Percentiles rank a stretch among this genome's conserved stretches.
phyloP scores from a whole-genome alignment of 2,888 invertebrate species.

The Parapristionchus giblindavisi region DNA sequence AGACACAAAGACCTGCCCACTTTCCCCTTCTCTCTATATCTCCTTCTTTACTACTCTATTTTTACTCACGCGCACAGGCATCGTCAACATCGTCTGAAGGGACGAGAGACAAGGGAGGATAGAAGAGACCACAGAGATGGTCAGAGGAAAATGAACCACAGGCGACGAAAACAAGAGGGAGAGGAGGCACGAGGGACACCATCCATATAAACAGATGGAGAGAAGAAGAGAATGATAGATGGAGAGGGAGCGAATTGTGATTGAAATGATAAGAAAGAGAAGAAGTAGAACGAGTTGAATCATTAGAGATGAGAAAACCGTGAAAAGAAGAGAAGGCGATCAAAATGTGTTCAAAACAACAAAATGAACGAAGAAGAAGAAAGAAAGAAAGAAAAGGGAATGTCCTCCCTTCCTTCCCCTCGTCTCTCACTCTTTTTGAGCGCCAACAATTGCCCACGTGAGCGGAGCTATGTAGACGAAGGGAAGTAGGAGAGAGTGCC shows the following conservation, averaged over 20 bases:
- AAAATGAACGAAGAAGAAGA: neutral
- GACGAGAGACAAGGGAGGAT: too few species aligned
- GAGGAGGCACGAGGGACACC: neutral
- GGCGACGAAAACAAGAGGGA: slow-evolving; percentile 10
- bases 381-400: neutral
- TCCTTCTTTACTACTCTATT: too few species aligned
- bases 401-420: slow-evolving; percentile 12
- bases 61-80: slow-evolving; percentile 19
- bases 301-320: neutral
- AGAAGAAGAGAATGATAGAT: neutral
- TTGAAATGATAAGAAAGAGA: neutral
- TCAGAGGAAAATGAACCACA: neutral
- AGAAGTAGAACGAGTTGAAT: neutral
- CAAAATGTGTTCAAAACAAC: neutral
- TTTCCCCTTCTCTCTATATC: neutral
- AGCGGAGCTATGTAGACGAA: neutral
- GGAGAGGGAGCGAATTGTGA: neutral
- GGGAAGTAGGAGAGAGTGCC: neutral
- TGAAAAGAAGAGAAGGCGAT: slow-evolving; percentile 18
- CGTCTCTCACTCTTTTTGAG: slow-evolving; percentile 16
- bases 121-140: slow-evolving; percentile 22
- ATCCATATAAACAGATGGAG: neutral
- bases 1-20: slow-evolving; percentile 18
- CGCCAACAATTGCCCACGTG: slow-evolving; percentile 27
- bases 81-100: slow-evolving; percentile 19